A percentile compares a stretch with the other conserved stretches of the same genome.
Conservation (phyloP, 64 coral and sea anemone species). For the Porites australiensis region DNA sequence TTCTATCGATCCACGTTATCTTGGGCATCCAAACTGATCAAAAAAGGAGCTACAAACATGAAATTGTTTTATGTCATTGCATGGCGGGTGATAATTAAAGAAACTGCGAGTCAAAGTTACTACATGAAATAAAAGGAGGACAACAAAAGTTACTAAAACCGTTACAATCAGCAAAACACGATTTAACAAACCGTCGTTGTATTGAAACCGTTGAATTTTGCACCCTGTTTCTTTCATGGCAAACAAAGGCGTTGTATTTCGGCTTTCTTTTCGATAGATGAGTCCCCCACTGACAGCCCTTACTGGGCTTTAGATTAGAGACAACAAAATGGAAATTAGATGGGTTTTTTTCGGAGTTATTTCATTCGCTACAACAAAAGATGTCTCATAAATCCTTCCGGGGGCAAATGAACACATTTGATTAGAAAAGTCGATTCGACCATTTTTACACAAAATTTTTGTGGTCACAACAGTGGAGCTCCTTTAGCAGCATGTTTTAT, state of each 20-base stretch:
- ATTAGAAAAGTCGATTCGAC: slow-evolving; percentile 7
- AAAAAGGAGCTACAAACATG: background rate
- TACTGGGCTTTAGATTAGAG: background rate
- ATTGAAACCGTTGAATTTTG: background rate
- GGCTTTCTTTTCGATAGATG: background rate
- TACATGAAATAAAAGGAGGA: background rate
- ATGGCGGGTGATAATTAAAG: slow-evolving; percentile 9
- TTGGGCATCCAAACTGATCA: background rate
- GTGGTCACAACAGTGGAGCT: background rate
- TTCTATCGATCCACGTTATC: background rate
- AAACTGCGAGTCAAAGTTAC: background rate
- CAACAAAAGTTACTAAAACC: background rate
- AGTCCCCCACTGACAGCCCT: background rate
- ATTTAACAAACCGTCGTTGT: background rate
- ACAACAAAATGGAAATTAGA: slow-evolving; percentile 15
- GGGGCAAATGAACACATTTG: background rate
- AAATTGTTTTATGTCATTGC: background rate
- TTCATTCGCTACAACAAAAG: slow-evolving; percentile 7
- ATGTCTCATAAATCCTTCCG: slow-evolving; percentile 35
- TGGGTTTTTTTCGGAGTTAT: background rate
- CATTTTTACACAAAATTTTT: background rate
- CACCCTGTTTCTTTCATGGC: background rate
- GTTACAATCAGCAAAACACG: background rate
- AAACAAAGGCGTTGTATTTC: background rate
- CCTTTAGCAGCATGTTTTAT: background rate